A percentile compares a stretch with the other conserved stretches of the same genome.
These are phyloP conservation scores for Chrysocyon brachyurus DNA, from an alignment of 2,797 vertebrate species.

Conservation along the genomic window DNA sequence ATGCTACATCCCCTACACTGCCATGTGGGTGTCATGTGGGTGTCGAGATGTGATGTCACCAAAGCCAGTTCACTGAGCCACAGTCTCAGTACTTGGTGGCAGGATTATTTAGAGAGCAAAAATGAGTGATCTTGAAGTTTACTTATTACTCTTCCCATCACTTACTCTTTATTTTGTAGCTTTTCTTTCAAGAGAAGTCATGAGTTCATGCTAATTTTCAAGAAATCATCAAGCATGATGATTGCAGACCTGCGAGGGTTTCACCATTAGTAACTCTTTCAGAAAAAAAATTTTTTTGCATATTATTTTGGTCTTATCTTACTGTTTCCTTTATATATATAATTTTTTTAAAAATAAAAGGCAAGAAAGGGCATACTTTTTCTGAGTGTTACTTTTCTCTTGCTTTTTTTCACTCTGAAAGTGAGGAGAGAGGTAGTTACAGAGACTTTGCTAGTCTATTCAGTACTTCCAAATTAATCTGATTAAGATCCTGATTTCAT, in stretches of 20 bases:
- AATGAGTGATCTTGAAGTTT: neutral
- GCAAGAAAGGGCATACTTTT: neutral
- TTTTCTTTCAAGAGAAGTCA: neutral
- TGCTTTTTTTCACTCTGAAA: neutral
- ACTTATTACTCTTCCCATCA: neutral
- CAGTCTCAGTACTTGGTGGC: neutral
- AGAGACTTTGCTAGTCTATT: neutral
- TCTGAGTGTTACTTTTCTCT: neutral
- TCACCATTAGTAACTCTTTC: conserved; percentile 30
- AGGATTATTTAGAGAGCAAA: neutral
- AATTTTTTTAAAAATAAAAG: neutral
- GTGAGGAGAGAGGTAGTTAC: neutral
- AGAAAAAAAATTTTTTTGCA: neutral
- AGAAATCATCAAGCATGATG: neutral
- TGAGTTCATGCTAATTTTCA: neutral
- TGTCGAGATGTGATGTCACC: neutral
- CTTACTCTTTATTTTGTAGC: neutral
- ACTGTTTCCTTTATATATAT: neutral
- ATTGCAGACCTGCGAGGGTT: neutral
- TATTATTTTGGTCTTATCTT: neutral
- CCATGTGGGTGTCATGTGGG: neutral
- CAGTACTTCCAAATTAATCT: neutral
- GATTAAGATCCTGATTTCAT: neutral
- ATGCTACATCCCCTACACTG: rapidly evolving
- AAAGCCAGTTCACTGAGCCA: neutral